Conservation (phyloP, 2,113 vertebrate species). For the Crotophaga sulcirostris region DNA sequence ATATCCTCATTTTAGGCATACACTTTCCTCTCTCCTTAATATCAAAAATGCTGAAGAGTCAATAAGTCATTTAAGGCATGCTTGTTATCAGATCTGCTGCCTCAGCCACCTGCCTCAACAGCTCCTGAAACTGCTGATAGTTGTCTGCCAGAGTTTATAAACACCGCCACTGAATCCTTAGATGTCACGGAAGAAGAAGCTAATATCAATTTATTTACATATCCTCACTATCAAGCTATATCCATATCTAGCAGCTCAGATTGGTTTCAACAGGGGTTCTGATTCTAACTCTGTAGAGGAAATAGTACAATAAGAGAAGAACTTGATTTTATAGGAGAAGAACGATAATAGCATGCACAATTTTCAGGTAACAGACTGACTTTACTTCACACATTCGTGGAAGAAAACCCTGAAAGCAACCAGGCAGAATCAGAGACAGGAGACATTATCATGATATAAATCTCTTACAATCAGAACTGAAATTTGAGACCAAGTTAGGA, state of each 20-base stretch:
- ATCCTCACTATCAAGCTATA: not conserved
- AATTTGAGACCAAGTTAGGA: not conserved
- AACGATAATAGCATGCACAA: not conserved
- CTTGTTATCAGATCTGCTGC: conserved; percentile 22
- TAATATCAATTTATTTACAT: conserved; percentile 4
- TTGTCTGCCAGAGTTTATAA: conserved; percentile 19
- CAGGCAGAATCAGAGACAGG: not conserved
- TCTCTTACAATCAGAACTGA: not conserved
- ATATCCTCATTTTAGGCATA: not conserved
- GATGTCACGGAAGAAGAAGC: not conserved
- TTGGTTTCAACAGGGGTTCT: not conserved
- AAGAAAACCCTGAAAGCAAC: not conserved
- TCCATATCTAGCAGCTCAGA: not conserved
- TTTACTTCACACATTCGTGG: not conserved
- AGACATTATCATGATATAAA: not conserved
- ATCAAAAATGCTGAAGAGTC: not conserved
- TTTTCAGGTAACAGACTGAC: not conserved
- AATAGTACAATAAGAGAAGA: not conserved
- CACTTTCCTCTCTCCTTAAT: not conserved
- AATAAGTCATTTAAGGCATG: conserved; percentile 11
- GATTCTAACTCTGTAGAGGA: not conserved
- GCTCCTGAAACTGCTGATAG: conserved; percentile 25
- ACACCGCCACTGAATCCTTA: not conserved
- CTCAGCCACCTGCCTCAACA: conserved; percentile 40
- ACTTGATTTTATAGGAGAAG: not conserved